These are phyloP conservation scores for Sebastiscus albofasciatus DNA, from an alignment of 2,797 vertebrate genomes.

Conservation along the genomic window DNA sequence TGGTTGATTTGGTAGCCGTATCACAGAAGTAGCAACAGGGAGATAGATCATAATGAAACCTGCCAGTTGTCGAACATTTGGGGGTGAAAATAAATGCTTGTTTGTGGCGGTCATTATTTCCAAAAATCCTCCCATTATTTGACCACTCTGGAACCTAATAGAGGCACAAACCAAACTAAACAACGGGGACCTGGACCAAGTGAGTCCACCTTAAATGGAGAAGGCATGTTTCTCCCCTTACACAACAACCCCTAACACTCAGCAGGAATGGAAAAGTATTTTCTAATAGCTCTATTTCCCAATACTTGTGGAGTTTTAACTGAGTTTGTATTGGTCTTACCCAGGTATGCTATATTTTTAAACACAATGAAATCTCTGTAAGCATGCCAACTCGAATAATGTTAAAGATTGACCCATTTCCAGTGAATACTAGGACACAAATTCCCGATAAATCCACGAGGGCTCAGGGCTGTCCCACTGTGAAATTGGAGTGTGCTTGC, in stretches of 20 bases:
- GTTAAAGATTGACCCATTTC: slow-evolving; percentile 8
- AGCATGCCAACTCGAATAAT: not conserved
- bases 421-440: not conserved
- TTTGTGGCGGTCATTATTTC: slow-evolving; percentile 52
- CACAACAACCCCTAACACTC: not conserved
- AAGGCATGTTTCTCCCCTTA: not conserved
- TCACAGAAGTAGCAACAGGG: slow-evolving; percentile 17
- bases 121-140: slow-evolving; percentile 40
- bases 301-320: not conserved
- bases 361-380: not conserved
- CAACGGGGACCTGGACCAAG: slow-evolving; percentile 12
- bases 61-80: slow-evolving; percentile 38
- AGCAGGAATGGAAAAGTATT: slow-evolving; percentile 1
- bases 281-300: not conserved
- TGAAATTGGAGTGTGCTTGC: not conserved
- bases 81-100: slow-evolving; percentile 36
- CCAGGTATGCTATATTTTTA: not conserved
- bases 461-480: not conserved
- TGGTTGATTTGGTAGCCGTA: slow-evolving; percentile 17
- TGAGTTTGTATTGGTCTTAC: not conserved
- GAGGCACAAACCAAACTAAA: slow-evolving; percentile 41
- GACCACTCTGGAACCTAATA: slow-evolving; percentile 34
- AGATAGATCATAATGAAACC: slow-evolving; percentile 36
- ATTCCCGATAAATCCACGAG: not conserved
- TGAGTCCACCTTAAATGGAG: slow-evolving; percentile 10